A percentile compares a stretch with the other conserved stretches of the same genome.
Evolutionary conservation across 2,888 invertebrate genomes (phyloP).

Genomic region (Microctonus brassicae): DNA sequence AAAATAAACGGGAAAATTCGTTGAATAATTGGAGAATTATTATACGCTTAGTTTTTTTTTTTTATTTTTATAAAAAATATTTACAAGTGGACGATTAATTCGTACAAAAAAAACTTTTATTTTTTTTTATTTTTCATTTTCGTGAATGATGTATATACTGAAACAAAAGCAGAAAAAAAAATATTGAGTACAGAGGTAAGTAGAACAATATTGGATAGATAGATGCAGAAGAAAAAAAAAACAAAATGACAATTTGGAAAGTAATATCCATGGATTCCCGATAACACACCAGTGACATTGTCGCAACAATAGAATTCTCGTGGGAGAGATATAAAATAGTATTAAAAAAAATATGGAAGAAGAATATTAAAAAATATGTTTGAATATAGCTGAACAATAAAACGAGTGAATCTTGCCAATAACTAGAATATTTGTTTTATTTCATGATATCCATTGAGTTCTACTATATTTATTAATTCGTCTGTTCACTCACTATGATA

Average conservation of each 20-base stretch:
- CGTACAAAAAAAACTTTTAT: too few species aligned
- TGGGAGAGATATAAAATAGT: slow-evolving; percentile 11
- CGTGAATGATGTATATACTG: background rate
- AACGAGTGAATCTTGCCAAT: slow-evolving; percentile 32
- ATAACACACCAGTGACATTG: slow-evolving; percentile 29
- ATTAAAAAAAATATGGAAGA: slow-evolving; percentile 17
- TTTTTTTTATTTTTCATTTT: background rate
- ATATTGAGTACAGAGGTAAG: slow-evolving; percentile 23
- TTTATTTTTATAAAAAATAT: too few species aligned
- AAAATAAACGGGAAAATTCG: too few species aligned
- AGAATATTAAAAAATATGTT: slow-evolving; percentile 16
- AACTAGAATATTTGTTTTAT: slow-evolving; percentile 30
- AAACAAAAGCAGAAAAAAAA: slow-evolving; percentile 18
- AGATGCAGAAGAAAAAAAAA: slow-evolving; percentile 9
- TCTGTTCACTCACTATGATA: slow-evolving; percentile 11
- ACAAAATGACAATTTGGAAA: slow-evolving; percentile 30
- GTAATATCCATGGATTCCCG: slow-evolving; percentile 32
- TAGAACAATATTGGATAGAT: slow-evolving; percentile 25
- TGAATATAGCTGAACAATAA: slow-evolving; percentile 26
- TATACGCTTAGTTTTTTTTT: too few species aligned
- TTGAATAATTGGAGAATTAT: too few species aligned
- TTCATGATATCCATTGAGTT: slow-evolving; percentile 23
- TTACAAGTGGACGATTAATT: too few species aligned
- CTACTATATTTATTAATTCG: slow-evolving; percentile 19
- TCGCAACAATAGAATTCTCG: slow-evolving; percentile 7